Evolutionary conservation across 2,888 invertebrate species (phyloP), one percentile per base, ranked within the genome.

Genomic region (Bellardia pandia): DNA sequence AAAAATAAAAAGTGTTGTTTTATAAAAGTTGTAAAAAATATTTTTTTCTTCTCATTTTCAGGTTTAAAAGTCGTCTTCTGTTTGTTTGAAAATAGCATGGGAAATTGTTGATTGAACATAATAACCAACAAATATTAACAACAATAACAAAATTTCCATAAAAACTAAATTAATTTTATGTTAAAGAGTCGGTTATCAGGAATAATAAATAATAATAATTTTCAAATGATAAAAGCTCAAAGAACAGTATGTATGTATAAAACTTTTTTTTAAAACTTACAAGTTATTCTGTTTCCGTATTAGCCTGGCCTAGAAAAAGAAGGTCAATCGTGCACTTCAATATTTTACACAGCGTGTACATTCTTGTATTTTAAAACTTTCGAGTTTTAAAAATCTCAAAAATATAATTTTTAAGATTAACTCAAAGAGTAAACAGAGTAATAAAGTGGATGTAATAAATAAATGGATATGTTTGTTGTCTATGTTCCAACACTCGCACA

Each of bases 391-490:
- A 72, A 72, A 60, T 8, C 60, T 0, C 30, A 1, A 76, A 13
- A 37, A 23, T 53, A 64, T n/a, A 40, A 75, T 16, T n/a, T 30
- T n/a, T 51, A 14, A 48, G 48, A 72, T 3, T 6, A n/a, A 9
- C 23, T n/a, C 48, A 48, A 48, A 62, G 40, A 51, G 64, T 64
- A 8, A 56, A 76, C 37, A 33, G 2, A 9, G 2, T 66, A 58
- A 81, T 56, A 14, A 79, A 81, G 16, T 33, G 23, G 66, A 45
- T 62, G 42, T 23, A 74, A 45, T 16, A 51, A 37, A 64, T 48
- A 16, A 56, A 45, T 81, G 11, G 45, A 60, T 82, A 62, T 76
- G 40, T 42, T 69, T 76, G 40, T 42, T 69, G 23, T 23, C 16
- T n/a, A 40, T 51, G 16, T 40, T 48, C 23, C 42, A 66, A 14